phyloP scores from a whole-genome alignment of 2,888 invertebrate genomes.

The Tuta absoluta region DNA sequence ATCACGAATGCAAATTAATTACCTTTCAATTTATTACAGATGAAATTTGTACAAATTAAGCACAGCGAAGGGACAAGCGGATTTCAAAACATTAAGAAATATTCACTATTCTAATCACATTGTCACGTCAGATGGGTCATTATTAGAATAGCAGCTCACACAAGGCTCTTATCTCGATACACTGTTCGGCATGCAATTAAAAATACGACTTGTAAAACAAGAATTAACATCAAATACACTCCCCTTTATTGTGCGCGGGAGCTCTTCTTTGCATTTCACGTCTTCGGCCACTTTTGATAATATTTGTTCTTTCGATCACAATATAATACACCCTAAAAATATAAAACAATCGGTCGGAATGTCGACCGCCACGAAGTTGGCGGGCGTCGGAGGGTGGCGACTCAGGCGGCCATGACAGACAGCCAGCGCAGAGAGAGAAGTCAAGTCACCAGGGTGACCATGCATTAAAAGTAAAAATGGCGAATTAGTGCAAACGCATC shows the following conservation, averaged over 20 bases:
- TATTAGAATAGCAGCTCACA: constrained; percentile 51
- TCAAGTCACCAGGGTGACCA: no score
- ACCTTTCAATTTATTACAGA: constrained; percentile 28
- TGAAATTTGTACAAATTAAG: constrained; percentile 14
- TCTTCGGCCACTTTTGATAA: constrained; percentile 55
- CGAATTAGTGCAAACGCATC: no score
- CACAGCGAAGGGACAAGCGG: constrained; percentile 3
- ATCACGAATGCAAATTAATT: constrained; percentile 32
- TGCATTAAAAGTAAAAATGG: no score
- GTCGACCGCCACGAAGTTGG: constrained; percentile 66
- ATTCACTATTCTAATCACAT: constrained; percentile 33
- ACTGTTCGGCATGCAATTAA: constrained; percentile 53
- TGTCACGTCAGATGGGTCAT: constrained; percentile 60
- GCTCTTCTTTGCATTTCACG: constrained; percentile 80
- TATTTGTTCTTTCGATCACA: constrained; percentile 53
- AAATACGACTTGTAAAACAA: constrained; percentile 22
- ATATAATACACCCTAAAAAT: constrained; percentile 48
- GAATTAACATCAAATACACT: constrained; percentile 58
- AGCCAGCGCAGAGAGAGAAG: neutral
- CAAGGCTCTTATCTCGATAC: constrained; percentile 56
- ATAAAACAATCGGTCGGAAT: constrained; percentile 54
- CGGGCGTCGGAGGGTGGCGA: constrained; percentile 34
- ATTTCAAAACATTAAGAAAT: neutral
- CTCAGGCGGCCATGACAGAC: constrained; percentile 61
- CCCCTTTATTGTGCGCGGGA: constrained; percentile 76